phyloP scores from a whole-genome alignment of 2,113 vertebrate species.

The Psettodes erumei region DNA sequence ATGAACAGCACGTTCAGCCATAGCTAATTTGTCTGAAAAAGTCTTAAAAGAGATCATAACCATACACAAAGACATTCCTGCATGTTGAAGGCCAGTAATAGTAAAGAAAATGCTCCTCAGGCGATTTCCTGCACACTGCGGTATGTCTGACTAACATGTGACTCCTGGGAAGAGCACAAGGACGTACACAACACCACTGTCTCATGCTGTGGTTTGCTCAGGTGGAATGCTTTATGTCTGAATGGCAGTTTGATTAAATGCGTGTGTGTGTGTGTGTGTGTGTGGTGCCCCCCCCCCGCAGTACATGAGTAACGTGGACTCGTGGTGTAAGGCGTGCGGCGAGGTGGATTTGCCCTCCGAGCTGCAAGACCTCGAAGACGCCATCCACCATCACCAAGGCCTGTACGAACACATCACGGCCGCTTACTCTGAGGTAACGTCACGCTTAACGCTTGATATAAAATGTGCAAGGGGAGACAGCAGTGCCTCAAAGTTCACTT shows the following conservation, averaged over 20 bases:
- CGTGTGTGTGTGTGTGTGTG: slow-evolving; percentile 6
- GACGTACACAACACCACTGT: neutral
- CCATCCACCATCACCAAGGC: slow-evolving; percentile 98
- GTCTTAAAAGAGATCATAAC: neutral
- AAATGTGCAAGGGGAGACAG: neutral
- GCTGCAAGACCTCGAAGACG: slow-evolving; percentile 96
- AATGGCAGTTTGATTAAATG: neutral
- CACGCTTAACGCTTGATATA: neutral
- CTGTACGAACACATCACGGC: slow-evolving; percentile 97
- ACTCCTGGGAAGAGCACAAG: slow-evolving; percentile 17
- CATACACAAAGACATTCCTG: neutral
- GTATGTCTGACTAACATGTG: slow-evolving; percentile 33
- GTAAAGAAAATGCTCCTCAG: slow-evolving; percentile 5
- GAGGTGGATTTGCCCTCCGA: slow-evolving; percentile 97
- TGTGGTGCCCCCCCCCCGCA: slow-evolving; percentile 65
- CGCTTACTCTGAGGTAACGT: slow-evolving; percentile 93
- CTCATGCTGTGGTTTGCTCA: neutral
- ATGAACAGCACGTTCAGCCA: slow-evolving; percentile 13
- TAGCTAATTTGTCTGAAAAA: slow-evolving; percentile 26
- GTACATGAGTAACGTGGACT: slow-evolving; percentile 99
- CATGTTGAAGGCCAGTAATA: slow-evolving; percentile 8
- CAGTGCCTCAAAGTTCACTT: neutral
- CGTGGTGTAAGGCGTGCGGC: slow-evolving; percentile 97
- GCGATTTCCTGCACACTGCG: neutral
- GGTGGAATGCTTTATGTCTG: slow-evolving; percentile 8